Conservation (phyloP, 2,888 invertebrate species). For the Drosophila villosipedis region DNA sequence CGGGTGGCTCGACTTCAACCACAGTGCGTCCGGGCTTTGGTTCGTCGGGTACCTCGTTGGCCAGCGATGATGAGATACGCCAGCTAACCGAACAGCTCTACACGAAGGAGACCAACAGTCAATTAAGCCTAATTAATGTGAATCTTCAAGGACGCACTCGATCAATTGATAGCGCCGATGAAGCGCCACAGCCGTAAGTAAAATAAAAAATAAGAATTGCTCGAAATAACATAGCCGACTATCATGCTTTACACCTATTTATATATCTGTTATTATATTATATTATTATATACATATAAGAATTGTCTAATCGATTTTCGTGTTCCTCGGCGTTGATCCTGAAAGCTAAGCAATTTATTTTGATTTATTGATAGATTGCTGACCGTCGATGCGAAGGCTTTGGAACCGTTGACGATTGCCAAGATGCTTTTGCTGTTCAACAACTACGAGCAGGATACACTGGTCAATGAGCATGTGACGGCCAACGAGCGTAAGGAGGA, state of each 20-base stretch:
- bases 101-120: constrained; percentile 91
- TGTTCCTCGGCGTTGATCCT: background rate
- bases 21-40: constrained; percentile 79
- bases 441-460: constrained; percentile 92
- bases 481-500: constrained; percentile 91
- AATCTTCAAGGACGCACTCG: constrained; percentile 92
- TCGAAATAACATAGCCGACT: background rate
- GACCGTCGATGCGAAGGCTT: constrained; percentile 87
- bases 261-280: background rate
- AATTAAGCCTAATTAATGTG: constrained; percentile 89
- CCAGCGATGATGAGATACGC: constrained; percentile 88
- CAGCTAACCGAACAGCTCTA: constrained; percentile 90
- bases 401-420: constrained; percentile 89
- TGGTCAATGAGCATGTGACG: constrained; percentile 91
- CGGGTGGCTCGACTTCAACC: constrained; percentile 54
- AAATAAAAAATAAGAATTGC: background rate
- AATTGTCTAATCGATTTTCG: background rate
- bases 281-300: background rate
- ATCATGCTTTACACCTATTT: background rate
- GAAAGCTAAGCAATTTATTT: background rate
- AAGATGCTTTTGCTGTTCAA: constrained; percentile 91
- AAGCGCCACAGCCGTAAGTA: constrained; percentile 92
- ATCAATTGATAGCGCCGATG: constrained; percentile 89
- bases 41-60: constrained; percentile 85
- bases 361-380: constrained; percentile 87